Evolutionary conservation across 1,140 invertebrate species (phyloP).

Genomic region (Tetragnatha versicolor): DNA sequence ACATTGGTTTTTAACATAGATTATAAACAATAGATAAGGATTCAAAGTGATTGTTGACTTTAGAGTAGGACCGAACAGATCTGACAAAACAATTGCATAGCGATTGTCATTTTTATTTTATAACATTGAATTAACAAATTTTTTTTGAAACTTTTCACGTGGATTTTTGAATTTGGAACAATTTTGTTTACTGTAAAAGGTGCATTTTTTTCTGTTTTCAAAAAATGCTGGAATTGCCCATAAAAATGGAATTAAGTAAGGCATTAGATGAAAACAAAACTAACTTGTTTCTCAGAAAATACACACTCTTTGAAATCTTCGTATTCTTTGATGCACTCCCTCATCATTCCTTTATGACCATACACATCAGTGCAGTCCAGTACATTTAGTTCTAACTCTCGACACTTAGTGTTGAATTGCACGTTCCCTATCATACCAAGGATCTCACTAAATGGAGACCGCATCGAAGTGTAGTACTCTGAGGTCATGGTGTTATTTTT

Average conservation of each 20-base stretch:
- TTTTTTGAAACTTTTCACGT: background rate
- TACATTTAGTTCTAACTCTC: conserved; percentile 50
- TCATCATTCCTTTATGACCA: conserved; percentile 35
- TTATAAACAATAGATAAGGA: too few species aligned
- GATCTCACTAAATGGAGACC: conserved; percentile 3
- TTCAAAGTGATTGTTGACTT: too few species aligned
- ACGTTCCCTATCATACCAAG: background rate
- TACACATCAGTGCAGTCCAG: conserved; percentile 47
- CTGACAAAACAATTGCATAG: background rate
- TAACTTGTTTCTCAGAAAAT: conserved; percentile 17
- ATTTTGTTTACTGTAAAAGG: background rate
- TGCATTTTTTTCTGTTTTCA: background rate
- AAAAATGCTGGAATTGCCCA: background rate
- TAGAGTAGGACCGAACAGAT: too few species aligned
- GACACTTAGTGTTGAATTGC: conserved; percentile 15
- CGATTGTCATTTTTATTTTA: background rate
- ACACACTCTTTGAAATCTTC: conserved; percentile 37
- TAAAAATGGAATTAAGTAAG: background rate
- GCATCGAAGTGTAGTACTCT: conserved; percentile 1
- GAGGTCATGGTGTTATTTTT: too few species aligned
- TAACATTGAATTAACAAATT: background rate
- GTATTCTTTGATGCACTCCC: conserved; percentile 9
- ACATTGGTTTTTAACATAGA: too few species aligned
- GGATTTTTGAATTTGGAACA: background rate
- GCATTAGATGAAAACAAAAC: background rate